A percentile compares a stretch with the other conserved stretches of the same genome.
These are phyloP conservation scores for Cassiopea xamachana DNA, from an alignment of 30 jellyfish, hydroid and myxozoan genomes.

Conservation along the genomic window DNA sequence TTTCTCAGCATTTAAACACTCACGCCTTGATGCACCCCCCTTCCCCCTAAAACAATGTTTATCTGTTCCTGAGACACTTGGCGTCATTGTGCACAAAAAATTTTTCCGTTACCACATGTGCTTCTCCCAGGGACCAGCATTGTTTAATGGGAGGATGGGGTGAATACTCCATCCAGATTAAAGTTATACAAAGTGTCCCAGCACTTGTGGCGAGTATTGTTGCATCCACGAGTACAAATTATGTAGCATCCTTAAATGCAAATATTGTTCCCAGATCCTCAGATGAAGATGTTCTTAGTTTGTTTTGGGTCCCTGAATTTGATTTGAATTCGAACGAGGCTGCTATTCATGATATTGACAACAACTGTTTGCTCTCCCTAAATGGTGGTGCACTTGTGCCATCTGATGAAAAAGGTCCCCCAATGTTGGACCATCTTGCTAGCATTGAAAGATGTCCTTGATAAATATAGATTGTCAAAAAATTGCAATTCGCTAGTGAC, in stretches of 20 bases:
- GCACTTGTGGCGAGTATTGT: too few relatives aligned
- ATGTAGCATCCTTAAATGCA: slow-evolving; percentile 12
- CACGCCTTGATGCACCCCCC: too few relatives aligned
- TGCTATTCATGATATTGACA: slow-evolving; percentile 12
- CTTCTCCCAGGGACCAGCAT: too few relatives aligned
- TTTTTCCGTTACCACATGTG: too few relatives aligned
- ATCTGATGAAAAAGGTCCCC: slow-evolving; percentile 20
- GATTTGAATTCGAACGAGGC: slow-evolving; percentile 11
- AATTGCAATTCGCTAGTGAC: background rate
- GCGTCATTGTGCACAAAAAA: too few relatives aligned
- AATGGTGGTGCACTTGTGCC: slow-evolving; percentile 40
- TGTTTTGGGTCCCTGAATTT: slow-evolving; percentile 43
- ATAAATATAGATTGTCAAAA: too few relatives aligned
- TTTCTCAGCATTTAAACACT: too few relatives aligned
- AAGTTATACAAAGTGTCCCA: too few relatives aligned
- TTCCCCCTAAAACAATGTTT: too few relatives aligned
- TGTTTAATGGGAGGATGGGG: too few relatives aligned
- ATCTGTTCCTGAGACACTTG: too few relatives aligned
- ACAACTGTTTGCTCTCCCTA: slow-evolving; percentile 42
- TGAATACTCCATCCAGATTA: too few relatives aligned
- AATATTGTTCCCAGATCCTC: slow-evolving; percentile 8
- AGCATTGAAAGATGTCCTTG: slow-evolving; percentile 30
- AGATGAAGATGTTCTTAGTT: slow-evolving; percentile 28
- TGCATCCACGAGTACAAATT: slow-evolving; percentile 19
- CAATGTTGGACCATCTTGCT: slow-evolving; percentile 34